Evolutionary conservation across 2,113 vertebrate genomes (phyloP), one percentile per base, ranked within the genome.

Genomic region (Hippocampus zosterae): DNA sequence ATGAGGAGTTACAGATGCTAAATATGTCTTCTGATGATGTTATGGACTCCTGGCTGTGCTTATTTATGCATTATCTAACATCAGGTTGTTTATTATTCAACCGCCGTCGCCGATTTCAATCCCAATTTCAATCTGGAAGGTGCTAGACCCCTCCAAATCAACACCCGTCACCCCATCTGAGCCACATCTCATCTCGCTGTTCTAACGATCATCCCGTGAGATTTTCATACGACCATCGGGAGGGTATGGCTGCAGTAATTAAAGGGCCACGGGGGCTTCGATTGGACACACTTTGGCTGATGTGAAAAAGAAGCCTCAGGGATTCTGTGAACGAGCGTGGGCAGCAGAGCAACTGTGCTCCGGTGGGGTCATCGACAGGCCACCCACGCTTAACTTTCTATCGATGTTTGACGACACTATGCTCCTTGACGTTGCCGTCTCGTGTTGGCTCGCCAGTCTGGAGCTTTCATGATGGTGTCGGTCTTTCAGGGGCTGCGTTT

Each of bases 201-300:
- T 65, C 72, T 75, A 72, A 69, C 8, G 79, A 90, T 87, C 86
- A 88, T 84, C 79, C 74, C 62, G 53, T 71, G 84, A 72, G 86
- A 84, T 80, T 88, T 89, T 81, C 78, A 92, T 89, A 84, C 79
- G 84, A 90, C 82, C 83, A 76, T 82, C n/a, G 75, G 75, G 76
- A 76, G 89, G 85, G 85, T 83, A 90, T 61, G 60, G 82, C 78
- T 84, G 27, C 81, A 69, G 84, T 88, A 91, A 91, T 88, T 87
- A 86, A 88, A 81, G 75, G 78, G 82, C 81, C 86, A 73, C 55
- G 80, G 84, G 81, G 85, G 80, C 75, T 67, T 72, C 73, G 82
- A 86, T 84, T 85, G 85, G 84, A 83, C 81, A 84, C 68, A 67
- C 77, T 88, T 84, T 80, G 84, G 76, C 74, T 40, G 64, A 66